phyloP scores from a whole-genome alignment of 2,797 vertebrate species.

The Falco columbarius region DNA sequence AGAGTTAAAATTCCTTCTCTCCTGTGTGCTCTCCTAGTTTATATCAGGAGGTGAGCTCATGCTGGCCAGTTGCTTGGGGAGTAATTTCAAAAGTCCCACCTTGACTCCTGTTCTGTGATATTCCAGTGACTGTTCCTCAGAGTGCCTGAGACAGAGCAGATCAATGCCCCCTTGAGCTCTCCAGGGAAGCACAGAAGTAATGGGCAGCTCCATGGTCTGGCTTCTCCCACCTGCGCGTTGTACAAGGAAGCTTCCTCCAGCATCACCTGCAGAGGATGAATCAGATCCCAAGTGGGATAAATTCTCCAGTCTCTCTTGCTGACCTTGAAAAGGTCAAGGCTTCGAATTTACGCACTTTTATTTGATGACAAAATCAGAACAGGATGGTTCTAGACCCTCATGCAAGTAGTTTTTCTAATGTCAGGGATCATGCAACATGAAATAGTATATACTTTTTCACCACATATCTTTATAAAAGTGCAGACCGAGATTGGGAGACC shows the following conservation, averaged over 20 bases:
- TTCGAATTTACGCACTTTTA: background rate
- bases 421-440: background rate
- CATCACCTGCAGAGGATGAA: background rate
- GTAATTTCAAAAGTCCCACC: background rate
- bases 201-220: background rate
- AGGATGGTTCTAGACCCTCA: background rate
- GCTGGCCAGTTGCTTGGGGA: background rate
- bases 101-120: background rate
- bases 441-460: background rate
- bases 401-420: background rate
- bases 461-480: background rate
- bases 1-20: background rate
- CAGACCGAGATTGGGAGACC: background rate
- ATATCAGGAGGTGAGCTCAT: background rate
- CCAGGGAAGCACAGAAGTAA: background rate
- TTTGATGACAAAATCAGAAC: background rate
- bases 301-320: background rate
- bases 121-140: background rate
- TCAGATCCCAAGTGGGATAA: background rate
- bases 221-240: background rate
- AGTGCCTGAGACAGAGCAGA: accelerated
- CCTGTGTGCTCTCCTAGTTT: background rate
- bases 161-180: background rate
- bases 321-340: background rate
- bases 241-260: background rate